These are phyloP conservation scores for Phania funesta DNA, from an alignment of 2,888 invertebrate genomes.

Conservation along the genomic window DNA sequence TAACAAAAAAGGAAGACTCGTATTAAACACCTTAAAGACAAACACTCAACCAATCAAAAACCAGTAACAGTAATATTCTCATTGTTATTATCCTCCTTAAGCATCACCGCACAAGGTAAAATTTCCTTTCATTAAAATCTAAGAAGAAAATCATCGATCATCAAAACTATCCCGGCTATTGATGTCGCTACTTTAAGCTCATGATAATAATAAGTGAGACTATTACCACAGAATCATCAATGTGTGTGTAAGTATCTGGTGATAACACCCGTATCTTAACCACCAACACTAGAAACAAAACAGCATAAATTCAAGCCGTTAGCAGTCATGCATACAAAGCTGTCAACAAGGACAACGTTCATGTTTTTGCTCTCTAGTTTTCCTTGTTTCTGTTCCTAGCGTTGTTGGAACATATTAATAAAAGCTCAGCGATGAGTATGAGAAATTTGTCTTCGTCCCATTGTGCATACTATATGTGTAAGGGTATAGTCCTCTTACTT, in stretches of 20 bases:
- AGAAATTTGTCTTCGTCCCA: not conserved
- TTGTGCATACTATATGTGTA: not conserved
- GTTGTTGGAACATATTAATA: not conserved
- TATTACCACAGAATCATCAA: not conserved
- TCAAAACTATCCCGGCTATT: too few species aligned
- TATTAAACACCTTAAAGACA: too few species aligned
- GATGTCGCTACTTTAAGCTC: too few species aligned
- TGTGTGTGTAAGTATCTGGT: not conserved
- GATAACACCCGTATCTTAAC: not conserved
- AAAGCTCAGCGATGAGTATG: conserved; percentile 5
- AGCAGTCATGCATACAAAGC: conserved; percentile 7
- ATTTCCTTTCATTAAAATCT: too few species aligned
- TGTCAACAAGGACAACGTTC: conserved; percentile 9
- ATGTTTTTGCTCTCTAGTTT: not conserved
- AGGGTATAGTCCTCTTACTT: too few species aligned
- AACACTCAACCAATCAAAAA: too few species aligned
- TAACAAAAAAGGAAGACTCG: too few species aligned
- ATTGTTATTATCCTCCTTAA: too few species aligned
- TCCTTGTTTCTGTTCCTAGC: not conserved
- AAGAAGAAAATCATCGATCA: too few species aligned
- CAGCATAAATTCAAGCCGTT: not conserved
- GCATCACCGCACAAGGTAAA: too few species aligned
- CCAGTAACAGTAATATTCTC: too few species aligned
- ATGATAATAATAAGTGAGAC: not conserved
- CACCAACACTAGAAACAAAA: not conserved